Conservation (phyloP, 2,888 invertebrate genomes). For the Laothoe populi region DNA sequence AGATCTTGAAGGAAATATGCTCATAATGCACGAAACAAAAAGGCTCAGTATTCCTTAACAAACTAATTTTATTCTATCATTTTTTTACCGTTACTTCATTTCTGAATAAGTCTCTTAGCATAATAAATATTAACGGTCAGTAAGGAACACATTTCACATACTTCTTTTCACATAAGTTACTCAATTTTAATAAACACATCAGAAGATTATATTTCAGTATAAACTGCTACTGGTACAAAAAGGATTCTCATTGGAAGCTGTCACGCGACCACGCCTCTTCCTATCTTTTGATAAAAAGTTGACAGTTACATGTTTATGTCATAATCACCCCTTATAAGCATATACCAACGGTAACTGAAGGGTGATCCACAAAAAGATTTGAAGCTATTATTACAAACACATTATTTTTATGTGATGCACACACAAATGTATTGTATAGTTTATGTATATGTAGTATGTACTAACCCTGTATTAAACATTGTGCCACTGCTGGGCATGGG, state of each 20-base stretch:
- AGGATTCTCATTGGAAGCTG: constrained; percentile 68
- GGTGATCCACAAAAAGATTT: constrained; percentile 22
- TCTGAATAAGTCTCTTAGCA: constrained; percentile 1
- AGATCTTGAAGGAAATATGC: background rate
- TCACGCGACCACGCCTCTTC: constrained; percentile 79
- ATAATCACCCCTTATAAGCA: constrained; percentile 55
- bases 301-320: constrained; percentile 63
- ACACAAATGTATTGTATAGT: background rate
- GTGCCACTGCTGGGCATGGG: too few species aligned
- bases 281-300: constrained; percentile 53
- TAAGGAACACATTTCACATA: background rate
- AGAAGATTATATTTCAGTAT: constrained; percentile 65
- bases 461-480: too few species aligned
- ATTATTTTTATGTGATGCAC: constrained; percentile 32
- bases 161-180: constrained; percentile 13
- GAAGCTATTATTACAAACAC: constrained; percentile 15
- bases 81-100: constrained; percentile 16
- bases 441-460: background rate
- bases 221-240: constrained; percentile 51
- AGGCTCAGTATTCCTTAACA: background rate
- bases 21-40: background rate
- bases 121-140: constrained; percentile 17
- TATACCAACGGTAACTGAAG: constrained; percentile 42
- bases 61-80: background rate
- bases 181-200: constrained; percentile 47